Evolutionary conservation across 2,113 vertebrate genomes (phyloP).

Genomic region (Chaetops frenatus): DNA sequence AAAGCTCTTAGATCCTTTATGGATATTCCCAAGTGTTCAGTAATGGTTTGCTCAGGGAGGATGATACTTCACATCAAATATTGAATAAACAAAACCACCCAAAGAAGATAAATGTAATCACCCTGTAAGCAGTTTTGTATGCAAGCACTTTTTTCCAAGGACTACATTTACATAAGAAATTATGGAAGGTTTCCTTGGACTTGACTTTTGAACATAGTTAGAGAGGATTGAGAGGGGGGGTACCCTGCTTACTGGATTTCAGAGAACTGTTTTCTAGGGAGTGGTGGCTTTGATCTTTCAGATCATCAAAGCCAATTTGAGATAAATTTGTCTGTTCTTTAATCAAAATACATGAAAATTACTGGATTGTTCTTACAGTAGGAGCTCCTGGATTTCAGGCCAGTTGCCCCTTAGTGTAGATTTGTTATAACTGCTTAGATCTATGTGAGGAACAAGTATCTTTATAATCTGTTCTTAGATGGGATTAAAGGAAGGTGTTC

Average conservation of each 20-base stretch:
- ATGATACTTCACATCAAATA: not conserved
- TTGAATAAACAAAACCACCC: not conserved
- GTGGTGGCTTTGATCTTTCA: not conserved
- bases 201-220: not conserved
- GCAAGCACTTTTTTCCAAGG: not conserved
- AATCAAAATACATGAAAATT: not conserved
- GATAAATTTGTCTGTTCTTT: not conserved
- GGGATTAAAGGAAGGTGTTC: slow-evolving; percentile 24
- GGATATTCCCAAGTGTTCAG: not conserved
- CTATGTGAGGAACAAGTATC: not conserved
- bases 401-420: not conserved
- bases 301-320: not conserved
- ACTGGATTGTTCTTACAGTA: not conserved
- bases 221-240: not conserved
- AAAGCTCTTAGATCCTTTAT: not conserved
- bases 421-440: not conserved
- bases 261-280: not conserved
- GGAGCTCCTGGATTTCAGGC: not conserved
- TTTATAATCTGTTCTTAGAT: slow-evolving; percentile 14
- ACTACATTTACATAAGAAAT: not conserved
- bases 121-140: not conserved
- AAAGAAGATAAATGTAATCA: not conserved
- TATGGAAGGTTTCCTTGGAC: not conserved
- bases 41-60: not conserved
- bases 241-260: not conserved